Conservation (phyloP, 2,888 invertebrate species). For the Perdita meconis region DNA sequence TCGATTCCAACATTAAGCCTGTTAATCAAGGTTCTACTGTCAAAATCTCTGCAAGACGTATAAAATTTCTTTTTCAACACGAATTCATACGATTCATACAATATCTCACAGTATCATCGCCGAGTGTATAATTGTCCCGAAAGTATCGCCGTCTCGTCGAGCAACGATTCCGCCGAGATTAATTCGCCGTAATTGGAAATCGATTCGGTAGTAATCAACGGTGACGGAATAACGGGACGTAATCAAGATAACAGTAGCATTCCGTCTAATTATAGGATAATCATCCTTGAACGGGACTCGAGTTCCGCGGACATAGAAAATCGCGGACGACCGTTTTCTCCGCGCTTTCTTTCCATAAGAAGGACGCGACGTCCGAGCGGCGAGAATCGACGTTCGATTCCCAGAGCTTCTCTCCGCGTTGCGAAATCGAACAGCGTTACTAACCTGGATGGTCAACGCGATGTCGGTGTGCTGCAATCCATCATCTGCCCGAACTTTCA, state of each 20-base stretch:
- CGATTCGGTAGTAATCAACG: conserved; percentile 39
- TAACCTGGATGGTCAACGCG: conserved; percentile 91
- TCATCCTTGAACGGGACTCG: conserved; percentile 42
- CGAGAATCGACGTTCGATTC: background rate
- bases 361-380: no score
- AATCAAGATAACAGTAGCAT: conserved; percentile 40
- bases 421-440: conserved; percentile 67
- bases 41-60: no score
- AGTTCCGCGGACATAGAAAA: background rate
- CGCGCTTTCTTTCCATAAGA: no score
- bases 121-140: background rate
- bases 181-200: conserved; percentile 33
- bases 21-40: no score
- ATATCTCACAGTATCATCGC: no score
- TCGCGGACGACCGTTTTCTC: background rate
- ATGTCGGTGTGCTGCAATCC: conserved; percentile 94
- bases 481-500: conserved; percentile 94
- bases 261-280: conserved; percentile 44
- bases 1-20: no score
- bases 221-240: conserved; percentile 38
- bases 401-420: background rate
- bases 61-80: no score
- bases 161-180: background rate
- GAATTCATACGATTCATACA: no score
- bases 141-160: background rate